A percentile compares a stretch with the other conserved stretches of the same genome.
Conservation (phyloP, 2,113 vertebrate genomes). For the Sorex araneus region DNA sequence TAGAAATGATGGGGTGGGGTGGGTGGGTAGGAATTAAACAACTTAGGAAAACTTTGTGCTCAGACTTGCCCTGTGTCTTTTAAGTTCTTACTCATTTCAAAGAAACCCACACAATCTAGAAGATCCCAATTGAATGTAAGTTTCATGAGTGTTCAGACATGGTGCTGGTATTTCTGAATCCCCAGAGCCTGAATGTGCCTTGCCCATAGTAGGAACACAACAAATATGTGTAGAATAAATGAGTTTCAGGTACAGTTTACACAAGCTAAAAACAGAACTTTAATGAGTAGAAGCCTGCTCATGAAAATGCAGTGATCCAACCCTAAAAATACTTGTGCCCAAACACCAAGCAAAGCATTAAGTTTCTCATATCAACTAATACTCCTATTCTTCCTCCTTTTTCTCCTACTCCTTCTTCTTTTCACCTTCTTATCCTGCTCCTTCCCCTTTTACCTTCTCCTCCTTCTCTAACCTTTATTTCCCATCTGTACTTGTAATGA, state of each 20-base stretch:
- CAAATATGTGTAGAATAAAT: neutral
- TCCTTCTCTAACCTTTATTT: too few species aligned
- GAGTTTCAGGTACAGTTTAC: neutral
- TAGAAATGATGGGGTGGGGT: neutral
- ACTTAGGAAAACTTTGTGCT: neutral
- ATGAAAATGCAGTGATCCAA: neutral
- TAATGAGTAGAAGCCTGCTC: neutral
- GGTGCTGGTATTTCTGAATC: neutral
- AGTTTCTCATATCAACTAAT: neutral
- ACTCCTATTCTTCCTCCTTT: too few species aligned
- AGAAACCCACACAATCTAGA: neutral
- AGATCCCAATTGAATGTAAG: neutral
- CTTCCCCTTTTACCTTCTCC: too few species aligned
- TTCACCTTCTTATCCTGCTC: too few species aligned
- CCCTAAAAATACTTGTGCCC: neutral
- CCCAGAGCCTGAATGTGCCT: neutral
- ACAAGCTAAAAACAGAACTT: conserved; percentile 15
- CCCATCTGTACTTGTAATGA: too few species aligned
- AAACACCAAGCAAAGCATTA: neutral
- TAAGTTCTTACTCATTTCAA: neutral
- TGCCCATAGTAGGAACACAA: neutral
- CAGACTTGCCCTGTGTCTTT: neutral
- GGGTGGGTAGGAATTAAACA: neutral
- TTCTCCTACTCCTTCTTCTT: too few species aligned
- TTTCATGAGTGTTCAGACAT: neutral